Base-by-base conservation (phyloP, 1,140 invertebrate species). In the Pogonognathellus flavescens region DNA sequence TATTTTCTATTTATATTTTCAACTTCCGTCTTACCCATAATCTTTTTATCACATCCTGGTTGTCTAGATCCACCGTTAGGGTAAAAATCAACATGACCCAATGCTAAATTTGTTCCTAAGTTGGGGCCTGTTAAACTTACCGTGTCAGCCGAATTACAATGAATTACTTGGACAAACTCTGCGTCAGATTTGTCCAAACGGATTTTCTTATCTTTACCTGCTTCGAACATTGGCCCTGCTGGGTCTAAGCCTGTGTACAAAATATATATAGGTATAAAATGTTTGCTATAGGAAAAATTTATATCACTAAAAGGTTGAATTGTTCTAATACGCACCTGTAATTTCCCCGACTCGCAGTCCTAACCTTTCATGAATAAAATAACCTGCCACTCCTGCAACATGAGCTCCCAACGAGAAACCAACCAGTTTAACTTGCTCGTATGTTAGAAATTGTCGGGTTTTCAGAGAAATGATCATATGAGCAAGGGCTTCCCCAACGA, bases 321-420 rank as follows among this genome's bases (percentile, higher is more conserved):
- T 55, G 53, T 55, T 14, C 59, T 18, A n/a, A 62, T 20, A n/a
- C 60, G 53, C 25, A 84, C 87, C 87, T 76, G 88, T 87, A 16
- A 88, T 86, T 49, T 86, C 83, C 31, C 31, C 52, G 80, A 3
- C 80, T 62, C 50, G n/a, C n/a, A n/a, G n/a, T n/a, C 49, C 22
- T 13, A 84, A 41, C n/a, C 72, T 25, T 1, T 70, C 53, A 14
- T 86, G 18, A n/a, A 84, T 50, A 22, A 53, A 84, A 49, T 85
- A 76, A 2, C 88, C 89, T 3, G 88, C 86, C 53, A 89, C 87
- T 14, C 89, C 89, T n/a, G 82, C 83, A 0, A 90, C 86, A 11
- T 90, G 90, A 0, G 88, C 87, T 52, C 90, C 90, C 14, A 90
- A 60, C 22, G 87, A 88, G 80, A 89, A 90, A 6, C 90, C 90